Evolutionary conservation across 1,140 invertebrate genomes (phyloP), one percentile per base, ranked within the genome.

Genomic region (Venturia canescens): DNA sequence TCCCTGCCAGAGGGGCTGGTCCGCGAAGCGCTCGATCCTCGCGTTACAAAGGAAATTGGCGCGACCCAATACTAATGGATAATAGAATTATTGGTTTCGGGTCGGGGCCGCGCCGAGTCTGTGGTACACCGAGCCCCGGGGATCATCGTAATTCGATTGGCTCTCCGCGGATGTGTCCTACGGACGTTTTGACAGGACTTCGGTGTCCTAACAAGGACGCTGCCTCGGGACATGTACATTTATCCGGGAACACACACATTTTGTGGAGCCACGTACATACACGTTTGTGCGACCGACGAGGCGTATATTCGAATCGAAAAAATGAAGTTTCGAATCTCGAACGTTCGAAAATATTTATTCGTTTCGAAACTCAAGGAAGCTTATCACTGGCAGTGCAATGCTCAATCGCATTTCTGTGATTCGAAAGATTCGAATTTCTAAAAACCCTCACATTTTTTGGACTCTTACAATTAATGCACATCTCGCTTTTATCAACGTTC

Each of bases 61-160:
- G 87, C 86, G 88, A 90, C 89, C 86, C 89, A 89, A 90, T 91
- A 91, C 91, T 92, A 92, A 92, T 92, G 90, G 91, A 89, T 92
- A 92, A 92, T 92, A 86, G 88, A 92, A 92, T 92, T 92, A 92
- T 91, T 91, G 90, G 91, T 90, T 91, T 91, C 86, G 88, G 63
- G 88, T 87, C 86, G 87, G 84, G 75, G 66, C 66, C 66, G 66
- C 31, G 27, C 18, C 27, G 29, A 29, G n/a, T n/a, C n/a, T n/a
- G n/a, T 69, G 29, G 29, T 31, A 63, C 57, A 29, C 26, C 85
- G 87, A 79, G 78, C 90, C 89, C 89, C 88, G 87, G 91, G 91
- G 91, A 91, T 91, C 85, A 90, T 90, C 89, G 91, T 92, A 92
- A 92, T 92, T 92, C 91, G 85, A 92, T 92, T 92, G 91, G 86